Percentiles rank a stretch among this genome's conserved stretches.
Conservation (phyloP, 1,140 invertebrate species). For the Bombus pyrosoma region DNA sequence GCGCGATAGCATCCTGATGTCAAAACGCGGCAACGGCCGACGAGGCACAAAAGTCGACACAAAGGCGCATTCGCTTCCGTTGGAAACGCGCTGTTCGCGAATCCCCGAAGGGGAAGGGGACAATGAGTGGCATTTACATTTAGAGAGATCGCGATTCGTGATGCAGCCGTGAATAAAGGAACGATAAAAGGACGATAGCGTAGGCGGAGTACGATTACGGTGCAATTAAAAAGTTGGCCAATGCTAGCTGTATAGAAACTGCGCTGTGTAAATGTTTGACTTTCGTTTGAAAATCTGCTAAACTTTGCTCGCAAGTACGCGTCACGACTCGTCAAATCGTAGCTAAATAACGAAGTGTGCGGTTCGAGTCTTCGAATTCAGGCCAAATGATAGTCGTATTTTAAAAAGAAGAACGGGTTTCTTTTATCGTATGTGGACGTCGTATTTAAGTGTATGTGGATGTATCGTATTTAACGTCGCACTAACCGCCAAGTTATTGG, state of each 20-base stretch:
- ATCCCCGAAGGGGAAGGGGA: constrained; percentile 10
- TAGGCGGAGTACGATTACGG: background rate
- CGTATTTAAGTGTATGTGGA: no score
- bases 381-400: background rate
- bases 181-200: constrained; percentile 3
- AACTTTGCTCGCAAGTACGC: background rate
- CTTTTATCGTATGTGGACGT: no score
- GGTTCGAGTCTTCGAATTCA: background rate
- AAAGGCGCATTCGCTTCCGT: constrained; percentile 45
- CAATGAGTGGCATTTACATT: constrained; percentile 38
- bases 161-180: constrained; percentile 3
- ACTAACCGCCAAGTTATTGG: no score
- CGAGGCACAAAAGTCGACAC: constrained; percentile 39
- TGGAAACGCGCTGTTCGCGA: constrained; percentile 1
- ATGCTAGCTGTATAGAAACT: background rate
- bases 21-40: constrained; percentile 47
- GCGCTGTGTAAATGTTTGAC: background rate
- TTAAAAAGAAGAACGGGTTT: no score
- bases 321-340: background rate
- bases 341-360: background rate
- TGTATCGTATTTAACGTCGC: no score
- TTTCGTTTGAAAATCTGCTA: background rate
- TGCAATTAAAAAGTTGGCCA: background rate
- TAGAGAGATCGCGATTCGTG: background rate
- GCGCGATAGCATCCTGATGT: constrained; percentile 50